phyloP scores from a whole-genome alignment of 2,797 vertebrate genomes.

The Sebastes hopkinsi region DNA sequence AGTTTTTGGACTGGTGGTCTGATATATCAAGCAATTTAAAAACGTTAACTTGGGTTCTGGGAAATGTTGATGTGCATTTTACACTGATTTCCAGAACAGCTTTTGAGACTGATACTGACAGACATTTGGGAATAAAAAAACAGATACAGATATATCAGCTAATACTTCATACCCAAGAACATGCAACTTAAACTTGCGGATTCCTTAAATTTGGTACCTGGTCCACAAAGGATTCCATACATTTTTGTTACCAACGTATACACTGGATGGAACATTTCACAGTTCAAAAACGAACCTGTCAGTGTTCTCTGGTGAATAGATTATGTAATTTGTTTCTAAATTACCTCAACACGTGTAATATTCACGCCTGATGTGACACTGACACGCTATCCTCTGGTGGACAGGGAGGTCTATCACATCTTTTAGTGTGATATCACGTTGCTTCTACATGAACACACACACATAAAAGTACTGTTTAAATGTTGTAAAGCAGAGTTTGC shows the following conservation, averaged over 20 bases:
- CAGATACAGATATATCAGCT: background rate
- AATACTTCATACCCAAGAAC: background rate
- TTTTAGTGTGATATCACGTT: too few species aligned
- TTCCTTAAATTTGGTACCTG: background rate
- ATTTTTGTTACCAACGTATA: background rate
- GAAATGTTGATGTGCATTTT: background rate
- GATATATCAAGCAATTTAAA: background rate
- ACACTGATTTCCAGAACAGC: background rate
- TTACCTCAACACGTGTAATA: background rate
- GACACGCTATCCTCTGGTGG: too few species aligned
- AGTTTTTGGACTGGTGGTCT: background rate
- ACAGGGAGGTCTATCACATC: too few species aligned
- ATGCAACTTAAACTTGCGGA: background rate
- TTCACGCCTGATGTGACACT: too few species aligned
- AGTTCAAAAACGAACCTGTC: background rate
- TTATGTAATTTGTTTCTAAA: background rate
- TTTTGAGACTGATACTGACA: background rate
- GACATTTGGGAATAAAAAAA: background rate
- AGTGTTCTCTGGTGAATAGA: background rate
- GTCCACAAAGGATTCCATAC: background rate
- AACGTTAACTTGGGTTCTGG: background rate
- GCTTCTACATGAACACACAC: background rate
- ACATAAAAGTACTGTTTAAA: background rate
- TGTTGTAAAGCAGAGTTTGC: background rate
- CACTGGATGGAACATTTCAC: background rate